A percentile compares a stretch with the other conserved stretches of the same genome.
These are phyloP conservation scores for Minunthozetes semirufus DNA, from an alignment of 2,888 invertebrate genomes.

Conservation along the genomic window DNA sequence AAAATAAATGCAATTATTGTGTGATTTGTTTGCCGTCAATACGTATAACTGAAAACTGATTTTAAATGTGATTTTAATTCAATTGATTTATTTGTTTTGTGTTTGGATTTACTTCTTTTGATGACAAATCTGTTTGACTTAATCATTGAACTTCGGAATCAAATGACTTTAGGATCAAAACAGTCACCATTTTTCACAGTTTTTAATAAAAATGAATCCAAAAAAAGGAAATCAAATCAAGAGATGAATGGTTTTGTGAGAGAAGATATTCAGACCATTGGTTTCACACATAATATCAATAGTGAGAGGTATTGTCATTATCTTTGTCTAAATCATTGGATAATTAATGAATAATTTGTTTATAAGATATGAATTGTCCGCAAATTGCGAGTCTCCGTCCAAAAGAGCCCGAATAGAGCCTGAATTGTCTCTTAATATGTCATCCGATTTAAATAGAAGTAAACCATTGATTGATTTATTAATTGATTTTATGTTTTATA, in stretches of 20 bases:
- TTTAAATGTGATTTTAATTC: neutral
- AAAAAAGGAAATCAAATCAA: constrained; percentile 11
- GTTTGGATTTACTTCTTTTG: neutral
- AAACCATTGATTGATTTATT: too few species aligned
- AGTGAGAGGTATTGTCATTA: neutral
- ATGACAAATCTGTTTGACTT: neutral
- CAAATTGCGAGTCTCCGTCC: too few species aligned
- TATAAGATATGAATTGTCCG: neutral
- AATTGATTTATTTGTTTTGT: neutral
- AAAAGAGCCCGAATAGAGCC: too few species aligned
- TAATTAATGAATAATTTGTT: neutral
- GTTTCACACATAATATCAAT: neutral
- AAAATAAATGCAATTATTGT: neutral
- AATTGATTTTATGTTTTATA: too few species aligned
- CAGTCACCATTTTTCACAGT: neutral
- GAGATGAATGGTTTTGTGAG: neutral
- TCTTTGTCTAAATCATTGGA: neutral
- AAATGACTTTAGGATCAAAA: constrained; percentile 27
- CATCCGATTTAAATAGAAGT: too few species aligned
- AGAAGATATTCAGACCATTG: neutral
- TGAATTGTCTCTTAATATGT: too few species aligned
- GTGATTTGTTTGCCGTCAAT: neutral
- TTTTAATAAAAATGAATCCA: constrained; percentile 4
- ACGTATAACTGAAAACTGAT: neutral
- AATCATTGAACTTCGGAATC: neutral